These are phyloP conservation scores for Lepus timidus DNA, from an alignment of 2,113 vertebrate genomes.

Conservation along the genomic window DNA sequence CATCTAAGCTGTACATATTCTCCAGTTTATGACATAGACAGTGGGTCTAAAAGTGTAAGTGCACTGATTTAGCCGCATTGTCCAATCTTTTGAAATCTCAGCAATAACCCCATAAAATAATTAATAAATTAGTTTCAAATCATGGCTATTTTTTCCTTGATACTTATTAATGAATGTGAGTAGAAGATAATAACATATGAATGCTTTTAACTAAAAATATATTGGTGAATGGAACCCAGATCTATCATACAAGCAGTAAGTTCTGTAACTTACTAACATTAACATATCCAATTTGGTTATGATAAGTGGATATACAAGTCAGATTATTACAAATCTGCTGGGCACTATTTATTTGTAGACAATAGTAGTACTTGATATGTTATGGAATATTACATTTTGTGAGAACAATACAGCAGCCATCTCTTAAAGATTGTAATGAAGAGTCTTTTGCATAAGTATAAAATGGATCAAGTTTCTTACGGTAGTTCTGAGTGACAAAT, in stretches of 20 bases:
- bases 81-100: slow-evolving; percentile 8
- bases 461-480: not conserved
- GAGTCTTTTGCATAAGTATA: not conserved
- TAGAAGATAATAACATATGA: not conserved
- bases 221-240: not conserved
- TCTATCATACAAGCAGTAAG: not conserved
- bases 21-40: not conserved
- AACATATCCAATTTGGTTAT: not conserved
- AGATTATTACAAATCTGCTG: not conserved
- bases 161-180: not conserved
- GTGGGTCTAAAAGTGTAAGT: not conserved
- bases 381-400: not conserved
- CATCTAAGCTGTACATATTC: not conserved
- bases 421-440: not conserved
- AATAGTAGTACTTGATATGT: not conserved
- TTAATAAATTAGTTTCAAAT: not conserved
- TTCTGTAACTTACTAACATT: not conserved
- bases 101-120: not conserved
- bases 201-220: not conserved
- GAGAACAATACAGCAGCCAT: not conserved
- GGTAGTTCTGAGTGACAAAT: not conserved
- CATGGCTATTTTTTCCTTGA: not conserved
- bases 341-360: not conserved
- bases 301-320: not conserved
- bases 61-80: not conserved